Evolutionary conservation across 1,140 invertebrate species (phyloP).

Genomic region (Pygmarrhopalites habei): DNA sequence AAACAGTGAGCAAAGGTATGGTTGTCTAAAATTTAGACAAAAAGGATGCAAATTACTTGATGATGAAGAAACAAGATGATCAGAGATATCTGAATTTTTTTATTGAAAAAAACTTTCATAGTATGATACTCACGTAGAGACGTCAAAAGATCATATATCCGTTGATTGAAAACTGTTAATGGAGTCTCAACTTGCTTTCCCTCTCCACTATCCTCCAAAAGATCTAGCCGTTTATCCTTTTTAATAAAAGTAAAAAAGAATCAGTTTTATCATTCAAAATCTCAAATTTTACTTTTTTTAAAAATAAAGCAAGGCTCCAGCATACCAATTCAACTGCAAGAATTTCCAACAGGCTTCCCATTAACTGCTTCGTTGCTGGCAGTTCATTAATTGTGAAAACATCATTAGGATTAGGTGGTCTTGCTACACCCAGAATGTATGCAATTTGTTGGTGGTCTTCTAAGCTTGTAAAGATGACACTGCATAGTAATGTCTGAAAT

Average conservation of each 20-base stretch:
- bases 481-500: conserved; percentile 52
- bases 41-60: too few relatives aligned
- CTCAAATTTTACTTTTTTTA: too few relatives aligned
- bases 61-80: too few relatives aligned
- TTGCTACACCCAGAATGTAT: conserved; percentile 49
- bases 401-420: conserved; percentile 37
- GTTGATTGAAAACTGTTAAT: conserved; percentile 26
- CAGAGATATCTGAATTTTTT: too few relatives aligned
- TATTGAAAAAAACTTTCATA: too few relatives aligned
- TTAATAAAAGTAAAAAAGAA: background rate
- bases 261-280: background rate
- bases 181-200: background rate
- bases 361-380: conserved; percentile 17
- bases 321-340: conserved; percentile 22
- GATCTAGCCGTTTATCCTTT: conserved; percentile 19
- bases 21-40: too few relatives aligned
- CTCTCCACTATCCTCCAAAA: background rate
- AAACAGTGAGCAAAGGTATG: conserved; percentile 52
- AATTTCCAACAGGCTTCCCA: conserved; percentile 23
- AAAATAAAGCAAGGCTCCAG: too few relatives aligned
- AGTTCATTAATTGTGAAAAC: conserved; percentile 48
- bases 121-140: too few relatives aligned
- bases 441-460: conserved; percentile 56
- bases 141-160: conserved; percentile 50
- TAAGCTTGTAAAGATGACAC: conserved; percentile 55